Percentiles rank a stretch among this genome's conserved stretches.
phyloP scores from a whole-genome alignment of 2,888 invertebrate genomes.

The Muschampia plurimacula region DNA sequence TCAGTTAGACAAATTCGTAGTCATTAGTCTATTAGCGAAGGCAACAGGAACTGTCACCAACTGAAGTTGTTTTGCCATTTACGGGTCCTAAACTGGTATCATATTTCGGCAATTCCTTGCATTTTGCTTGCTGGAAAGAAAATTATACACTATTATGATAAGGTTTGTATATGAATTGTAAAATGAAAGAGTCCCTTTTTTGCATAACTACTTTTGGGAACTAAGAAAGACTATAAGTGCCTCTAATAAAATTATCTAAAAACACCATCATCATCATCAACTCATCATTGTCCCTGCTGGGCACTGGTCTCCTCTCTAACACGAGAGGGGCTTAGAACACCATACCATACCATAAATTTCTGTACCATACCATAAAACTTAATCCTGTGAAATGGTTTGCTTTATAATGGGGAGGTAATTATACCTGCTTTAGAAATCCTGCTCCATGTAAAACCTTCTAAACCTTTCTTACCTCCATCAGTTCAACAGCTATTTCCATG shows the following conservation, averaged over 20 bases:
- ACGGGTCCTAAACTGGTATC: conserved; percentile 89
- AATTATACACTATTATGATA: conserved; percentile 13
- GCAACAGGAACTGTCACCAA: conserved; percentile 89
- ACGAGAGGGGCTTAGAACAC: too few species aligned
- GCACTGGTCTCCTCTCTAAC: too few species aligned
- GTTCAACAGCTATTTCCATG: conserved; percentile 97
- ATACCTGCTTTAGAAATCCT: too few species aligned
- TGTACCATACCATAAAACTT: not conserved
- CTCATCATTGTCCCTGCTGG: too few species aligned
- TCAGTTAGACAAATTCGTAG: conserved; percentile 50
- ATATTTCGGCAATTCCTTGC: conserved; percentile 92
- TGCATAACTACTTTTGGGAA: too few species aligned
- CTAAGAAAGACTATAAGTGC: too few species aligned
- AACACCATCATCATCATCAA: too few species aligned
- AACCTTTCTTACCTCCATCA: conserved; percentile 88
- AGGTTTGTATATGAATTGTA: too few species aligned
- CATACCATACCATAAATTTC: too few species aligned
- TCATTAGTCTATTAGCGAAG: conserved; percentile 61
- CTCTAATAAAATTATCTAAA: too few species aligned
- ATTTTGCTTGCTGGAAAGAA: conserved; percentile 91
- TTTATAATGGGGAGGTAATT: not conserved
- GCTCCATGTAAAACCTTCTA: not conserved
- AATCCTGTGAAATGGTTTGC: not conserved
- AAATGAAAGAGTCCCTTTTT: too few species aligned
- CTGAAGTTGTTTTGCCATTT: conserved; percentile 89